A percentile compares a stretch with the other conserved stretches of the same genome.
Conservation (phyloP, 2,797 vertebrate species). For the Pseudochirops corinnae region DNA sequence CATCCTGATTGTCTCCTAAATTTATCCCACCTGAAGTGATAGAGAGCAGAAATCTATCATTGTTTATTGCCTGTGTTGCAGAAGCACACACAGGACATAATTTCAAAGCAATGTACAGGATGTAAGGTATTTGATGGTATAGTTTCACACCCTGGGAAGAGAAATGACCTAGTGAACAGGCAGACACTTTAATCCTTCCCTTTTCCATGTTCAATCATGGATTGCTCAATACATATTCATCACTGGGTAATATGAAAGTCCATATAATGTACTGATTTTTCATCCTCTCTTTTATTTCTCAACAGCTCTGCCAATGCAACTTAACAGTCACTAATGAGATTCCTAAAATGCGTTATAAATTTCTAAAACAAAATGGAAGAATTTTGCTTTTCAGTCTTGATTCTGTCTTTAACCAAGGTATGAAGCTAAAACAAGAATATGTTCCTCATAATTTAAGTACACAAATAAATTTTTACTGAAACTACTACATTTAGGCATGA, state of each 20-base stretch:
- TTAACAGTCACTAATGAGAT: neutral
- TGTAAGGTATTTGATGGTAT: constrained; percentile 37
- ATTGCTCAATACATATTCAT: neutral
- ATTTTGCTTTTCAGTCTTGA: neutral
- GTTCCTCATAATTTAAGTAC: constrained; percentile 41
- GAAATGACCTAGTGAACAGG: constrained; percentile 6
- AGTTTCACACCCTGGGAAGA: constrained; percentile 22
- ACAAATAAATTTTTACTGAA: neutral
- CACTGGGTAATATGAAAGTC: neutral
- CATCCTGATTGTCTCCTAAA: constrained; percentile 71
- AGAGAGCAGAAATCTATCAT: constrained; percentile 67
- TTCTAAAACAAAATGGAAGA: constrained; percentile 28
- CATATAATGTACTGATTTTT: constrained; percentile 37
- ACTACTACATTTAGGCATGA: neutral
- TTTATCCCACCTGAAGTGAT: constrained; percentile 55
- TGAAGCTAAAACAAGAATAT: neutral
- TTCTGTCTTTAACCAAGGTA: neutral
- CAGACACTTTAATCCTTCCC: constrained; percentile 56
- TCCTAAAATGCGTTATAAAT: constrained; percentile 23
- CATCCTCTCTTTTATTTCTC: constrained; percentile 31
- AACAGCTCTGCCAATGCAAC: neutral
- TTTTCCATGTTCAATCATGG: neutral
- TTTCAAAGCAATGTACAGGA: constrained; percentile 40
- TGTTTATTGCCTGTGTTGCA: constrained; percentile 63
- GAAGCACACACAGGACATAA: constrained; percentile 63